Evolutionary conservation across 2,797 vertebrate genomes (phyloP), one percentile per base, ranked within the genome.

Genomic region (Acropternis orthonyx): DNA sequence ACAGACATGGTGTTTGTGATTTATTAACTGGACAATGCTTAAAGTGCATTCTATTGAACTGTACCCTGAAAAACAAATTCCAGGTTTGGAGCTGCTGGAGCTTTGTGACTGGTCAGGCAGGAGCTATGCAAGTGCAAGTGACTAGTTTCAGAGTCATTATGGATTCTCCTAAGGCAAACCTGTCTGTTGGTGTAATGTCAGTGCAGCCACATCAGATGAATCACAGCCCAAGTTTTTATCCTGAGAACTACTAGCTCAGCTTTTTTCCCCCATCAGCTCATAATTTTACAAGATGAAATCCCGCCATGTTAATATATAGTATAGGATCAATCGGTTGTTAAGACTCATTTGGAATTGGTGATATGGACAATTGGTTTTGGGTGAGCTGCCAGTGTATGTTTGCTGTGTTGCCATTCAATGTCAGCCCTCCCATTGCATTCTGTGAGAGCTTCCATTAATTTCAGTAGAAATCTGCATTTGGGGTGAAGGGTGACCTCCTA

Each of bases 401-500:
- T 86, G 51, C 66, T 36, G n/a, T 28, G 68, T 66, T 89, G 76
- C n/a, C 72, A 54, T 76, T 88, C 71, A 52, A 0, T 59, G 77
- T 90, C 63, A 85, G 30, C 41, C 21, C 3, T 69, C 41, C 54
- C 6, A 0, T 2, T 85, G 73, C 56, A 71, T 94, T 90, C 62
- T 78, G 11, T 54, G 32, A 87, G 36, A 69, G 44, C 88, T 88
- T 88, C 36, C 56, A 90, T 93, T 87, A 90, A 92, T 93, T 96
- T 95, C 63, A 52, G 75, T 44, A 73, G 74, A 93, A 96, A 89
- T 95, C 83, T 94, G 74, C 49, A 67, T 88, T 87, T 94, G 39
- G 74, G 79, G 69, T 88, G 77, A 92, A 93, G 85, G 76, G 85
- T 94, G 93, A 88, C 71, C 77, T 95, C 71, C 77, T 95, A 89